Evolutionary conservation across 2,888 invertebrate species (phyloP).

Genomic region (Branchellion lobata): DNA sequence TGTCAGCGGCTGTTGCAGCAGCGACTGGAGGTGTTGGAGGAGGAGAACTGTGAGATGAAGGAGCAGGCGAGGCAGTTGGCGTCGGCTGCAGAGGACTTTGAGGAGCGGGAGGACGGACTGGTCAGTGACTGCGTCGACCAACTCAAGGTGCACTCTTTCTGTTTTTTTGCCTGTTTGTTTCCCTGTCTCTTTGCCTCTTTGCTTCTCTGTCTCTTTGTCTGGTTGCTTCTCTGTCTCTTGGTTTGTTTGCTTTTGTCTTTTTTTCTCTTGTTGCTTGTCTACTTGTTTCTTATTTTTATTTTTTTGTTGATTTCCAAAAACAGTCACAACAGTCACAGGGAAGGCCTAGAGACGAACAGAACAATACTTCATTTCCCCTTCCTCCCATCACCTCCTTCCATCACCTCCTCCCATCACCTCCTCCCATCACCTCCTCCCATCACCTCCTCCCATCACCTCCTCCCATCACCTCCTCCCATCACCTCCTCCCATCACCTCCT

Average conservation of each 20-base stretch:
- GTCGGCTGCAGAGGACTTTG: conserved; percentile 79
- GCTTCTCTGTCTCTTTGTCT: neutral
- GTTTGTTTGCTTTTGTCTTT: no score
- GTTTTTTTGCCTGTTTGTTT: no score
- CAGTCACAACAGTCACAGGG: no score
- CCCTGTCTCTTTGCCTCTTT: neutral
- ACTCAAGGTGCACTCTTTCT: no score
- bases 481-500: no score
- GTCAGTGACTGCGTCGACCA: conserved; percentile 84
- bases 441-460: no score
- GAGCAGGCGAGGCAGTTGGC: conserved; percentile 66
- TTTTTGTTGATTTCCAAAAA: neutral
- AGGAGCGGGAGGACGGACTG: conserved; percentile 83
- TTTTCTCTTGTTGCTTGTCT: neutral
- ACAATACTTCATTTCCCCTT: no score
- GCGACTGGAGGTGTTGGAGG: conserved; percentile 80
- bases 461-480: no score
- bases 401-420: no score
- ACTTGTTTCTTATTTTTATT: neutral
- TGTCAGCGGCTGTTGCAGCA: conserved; percentile 79
- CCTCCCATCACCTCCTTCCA: no score
- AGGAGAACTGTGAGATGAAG: conserved; percentile 71
- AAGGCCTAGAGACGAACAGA: no score
- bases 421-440: no score
- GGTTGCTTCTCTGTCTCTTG: neutral